Evolutionary conservation across 2,797 vertebrate species (phyloP).

Genomic region (Champsocephalus gunnari): DNA sequence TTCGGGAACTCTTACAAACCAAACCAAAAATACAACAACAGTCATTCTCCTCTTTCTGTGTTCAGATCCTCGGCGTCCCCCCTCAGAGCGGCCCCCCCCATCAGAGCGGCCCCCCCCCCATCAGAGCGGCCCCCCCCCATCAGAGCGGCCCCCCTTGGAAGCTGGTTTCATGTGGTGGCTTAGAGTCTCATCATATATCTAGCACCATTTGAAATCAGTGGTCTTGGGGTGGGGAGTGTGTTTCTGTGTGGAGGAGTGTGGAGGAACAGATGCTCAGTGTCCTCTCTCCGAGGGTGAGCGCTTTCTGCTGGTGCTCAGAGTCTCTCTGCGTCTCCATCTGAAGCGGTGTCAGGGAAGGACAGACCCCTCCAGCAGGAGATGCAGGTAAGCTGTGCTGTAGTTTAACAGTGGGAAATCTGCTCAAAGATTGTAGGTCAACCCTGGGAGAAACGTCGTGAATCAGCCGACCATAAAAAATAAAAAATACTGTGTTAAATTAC

Average conservation of each 20-base stretch:
- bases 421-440: too few relatives aligned
- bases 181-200: too few relatives aligned
- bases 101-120: conserved; percentile 75
- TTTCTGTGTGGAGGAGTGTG: too few relatives aligned
- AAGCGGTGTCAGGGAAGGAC: too few relatives aligned
- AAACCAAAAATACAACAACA: neutral
- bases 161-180: conserved; percentile 99
- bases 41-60: neutral
- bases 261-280: too few relatives aligned
- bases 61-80: neutral
- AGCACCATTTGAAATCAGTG: too few relatives aligned
- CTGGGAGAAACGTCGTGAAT: too few relatives aligned
- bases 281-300: too few relatives aligned
- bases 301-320: too few relatives aligned
- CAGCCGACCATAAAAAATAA: too few relatives aligned
- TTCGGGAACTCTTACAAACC: neutral
- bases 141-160: conserved; percentile 92
- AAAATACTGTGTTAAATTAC: neutral
- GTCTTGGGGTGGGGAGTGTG: too few relatives aligned
- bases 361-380: conserved; percentile 10
- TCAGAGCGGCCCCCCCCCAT: neutral
- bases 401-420: neutral
- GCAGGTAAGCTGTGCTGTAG: neutral
- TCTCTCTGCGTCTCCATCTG: too few relatives aligned
- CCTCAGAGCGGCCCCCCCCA: neutral